A percentile compares a stretch with the other conserved stretches of the same genome.
Conservation (phyloP, 2,797 vertebrate species). For the Propithecus deckenii region DNA sequence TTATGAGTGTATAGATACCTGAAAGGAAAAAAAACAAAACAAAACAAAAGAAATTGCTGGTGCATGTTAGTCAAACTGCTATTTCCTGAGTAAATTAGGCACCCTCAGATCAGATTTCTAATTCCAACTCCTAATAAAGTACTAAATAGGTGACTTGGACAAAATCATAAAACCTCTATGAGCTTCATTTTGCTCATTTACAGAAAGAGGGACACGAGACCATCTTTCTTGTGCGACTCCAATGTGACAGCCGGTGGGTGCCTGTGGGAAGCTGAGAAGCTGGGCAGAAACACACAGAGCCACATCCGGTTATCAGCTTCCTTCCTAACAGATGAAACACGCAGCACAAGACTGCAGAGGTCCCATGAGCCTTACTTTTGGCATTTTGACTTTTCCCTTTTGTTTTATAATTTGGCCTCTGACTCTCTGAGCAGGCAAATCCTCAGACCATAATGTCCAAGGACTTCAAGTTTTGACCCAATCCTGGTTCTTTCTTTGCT, state of each 20-base stretch:
- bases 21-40: no score
- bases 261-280: accelerated
- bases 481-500: background rate
- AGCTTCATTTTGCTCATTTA: background rate
- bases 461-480: background rate
- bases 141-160: background rate
- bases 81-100: background rate
- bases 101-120: background rate
- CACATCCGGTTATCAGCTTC: background rate
- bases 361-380: background rate
- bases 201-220: background rate
- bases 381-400: no score
- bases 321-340: background rate
- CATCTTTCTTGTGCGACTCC: accelerated
- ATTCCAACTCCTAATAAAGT: background rate
- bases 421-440: no score
- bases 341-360: accelerated
- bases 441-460: no score
- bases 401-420: no score
- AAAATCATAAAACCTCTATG: background rate
- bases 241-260: accelerated
- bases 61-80: no score
- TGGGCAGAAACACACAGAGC: background rate
- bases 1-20: background rate
- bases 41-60: background rate